Base-by-base conservation (phyloP, 2,113 vertebrate species). In the Peromyscus polionotus region DNA sequence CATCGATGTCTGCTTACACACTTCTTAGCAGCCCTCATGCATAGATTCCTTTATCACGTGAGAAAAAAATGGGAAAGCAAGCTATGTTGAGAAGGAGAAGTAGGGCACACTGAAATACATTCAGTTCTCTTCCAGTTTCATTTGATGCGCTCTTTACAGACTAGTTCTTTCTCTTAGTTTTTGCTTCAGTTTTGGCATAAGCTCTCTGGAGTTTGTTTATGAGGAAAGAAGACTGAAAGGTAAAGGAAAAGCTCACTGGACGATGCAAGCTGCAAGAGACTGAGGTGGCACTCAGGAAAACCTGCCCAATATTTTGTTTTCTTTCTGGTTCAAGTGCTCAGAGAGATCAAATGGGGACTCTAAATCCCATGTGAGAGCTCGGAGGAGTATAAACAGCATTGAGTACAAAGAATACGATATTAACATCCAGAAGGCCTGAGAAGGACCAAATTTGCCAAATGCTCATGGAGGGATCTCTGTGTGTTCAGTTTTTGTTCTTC, bases 41-140 rank as follows among this genome's bases (percentile, higher is more conserved):
- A 7, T 12, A 31, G 51, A 12, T 16, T 70, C 42, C 51, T 16
- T 59, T 20, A 7, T 12, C 90, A 0, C 63, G 0, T 3, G 81
- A 63, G 80, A 88, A 75, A 3, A 48, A 48, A 59, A 94, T 0
- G 61, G 19, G 13, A 54, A 94, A 75, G 45, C 3, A 24, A 95
- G 14, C 73, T 39, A 39, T 77, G 80, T 45, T 80, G 72, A 97
- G 83, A 93, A 97, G 80, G 61, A 90, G 59, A 9, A 73, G 22
- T 42, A 57, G 80, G 59, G 14, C 96, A 48, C 72, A 85, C 0
- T n/a, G 67, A 83, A 88, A 36, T 83, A 70, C 39, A 79, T 91
- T 67, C 80, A 36, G 26, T 91, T 93, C 96, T 51, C 83, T 72
- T 90, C 88, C 72, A 77, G 48, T 89, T 84, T 97, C 26, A 63